Evolutionary conservation across 2,113 vertebrate species (phyloP).

Genomic region (Litocranius walleri): DNA sequence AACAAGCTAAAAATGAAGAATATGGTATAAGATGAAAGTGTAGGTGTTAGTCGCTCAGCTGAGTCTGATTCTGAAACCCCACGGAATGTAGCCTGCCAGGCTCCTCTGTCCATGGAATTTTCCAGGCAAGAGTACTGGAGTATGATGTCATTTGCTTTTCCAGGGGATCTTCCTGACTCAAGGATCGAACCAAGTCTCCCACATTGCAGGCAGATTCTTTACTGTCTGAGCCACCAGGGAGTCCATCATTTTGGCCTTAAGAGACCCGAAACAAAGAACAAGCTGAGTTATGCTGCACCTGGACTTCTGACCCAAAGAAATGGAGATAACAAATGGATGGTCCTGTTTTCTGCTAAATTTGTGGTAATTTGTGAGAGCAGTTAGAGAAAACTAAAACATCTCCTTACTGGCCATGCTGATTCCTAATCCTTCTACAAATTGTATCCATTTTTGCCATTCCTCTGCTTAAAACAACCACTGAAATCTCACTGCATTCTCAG

Average conservation of each 20-base stretch:
- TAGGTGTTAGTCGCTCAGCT: not conserved
- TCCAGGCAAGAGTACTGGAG: not conserved
- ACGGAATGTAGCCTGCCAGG: not conserved
- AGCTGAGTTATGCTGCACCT: not conserved
- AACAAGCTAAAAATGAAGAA: not conserved
- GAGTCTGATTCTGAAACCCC: not conserved
- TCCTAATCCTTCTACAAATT: not conserved
- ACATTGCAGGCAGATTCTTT: not conserved
- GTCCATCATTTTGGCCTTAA: not conserved
- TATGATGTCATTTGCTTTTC: not conserved
- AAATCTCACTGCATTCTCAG: not conserved
- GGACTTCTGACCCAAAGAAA: not conserved
- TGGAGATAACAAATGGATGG: not conserved
- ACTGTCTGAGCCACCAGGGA: not conserved
- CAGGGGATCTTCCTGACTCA: not conserved
- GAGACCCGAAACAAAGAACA: not conserved
- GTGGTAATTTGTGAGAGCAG: not conserved
- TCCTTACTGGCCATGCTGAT: not conserved
- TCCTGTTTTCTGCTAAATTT: not conserved
- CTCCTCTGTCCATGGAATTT: not conserved
- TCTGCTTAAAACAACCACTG: not conserved
- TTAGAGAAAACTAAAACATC: not conserved
- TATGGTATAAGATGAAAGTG: not conserved
- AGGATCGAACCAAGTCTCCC: not conserved
- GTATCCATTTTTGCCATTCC: not conserved